A percentile compares a stretch with the other conserved stretches of the same genome.
phyloP scores from a whole-genome alignment of 1,140 invertebrate species.

The Drosophila kanapiae region DNA sequence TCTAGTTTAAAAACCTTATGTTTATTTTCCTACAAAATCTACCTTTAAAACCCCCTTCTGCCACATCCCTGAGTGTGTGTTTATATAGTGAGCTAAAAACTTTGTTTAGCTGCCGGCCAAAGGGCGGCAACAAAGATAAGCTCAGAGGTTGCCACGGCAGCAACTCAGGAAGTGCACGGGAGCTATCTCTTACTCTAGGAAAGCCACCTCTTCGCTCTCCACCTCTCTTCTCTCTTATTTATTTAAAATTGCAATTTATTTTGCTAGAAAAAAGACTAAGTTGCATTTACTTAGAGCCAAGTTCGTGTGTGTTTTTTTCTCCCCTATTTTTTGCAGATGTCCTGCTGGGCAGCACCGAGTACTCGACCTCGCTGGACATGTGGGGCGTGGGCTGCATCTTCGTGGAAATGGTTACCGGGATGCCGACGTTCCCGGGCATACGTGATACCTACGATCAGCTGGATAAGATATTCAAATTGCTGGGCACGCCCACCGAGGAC shows the following conservation, averaged over 20 bases:
- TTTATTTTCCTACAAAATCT: not conserved
- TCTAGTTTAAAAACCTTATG: not conserved
- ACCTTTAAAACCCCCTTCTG: not conserved
- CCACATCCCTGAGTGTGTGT: slow-evolving; percentile 19
- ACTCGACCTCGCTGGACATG: slow-evolving; percentile 97
- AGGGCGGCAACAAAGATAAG: slow-evolving; percentile 48
- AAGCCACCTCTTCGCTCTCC: not conserved
- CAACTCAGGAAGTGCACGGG: slow-evolving; percentile 22
- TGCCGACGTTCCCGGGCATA: slow-evolving; percentile 97
- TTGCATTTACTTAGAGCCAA: slow-evolving; percentile 76
- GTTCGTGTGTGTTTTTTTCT: slow-evolving; percentile 1
- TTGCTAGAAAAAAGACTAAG: slow-evolving; percentile 47
- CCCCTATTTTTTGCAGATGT: slow-evolving; percentile 89
- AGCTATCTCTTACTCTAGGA: slow-evolving; percentile 23
- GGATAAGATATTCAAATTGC: slow-evolving; percentile 98
- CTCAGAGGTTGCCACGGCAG: slow-evolving; percentile 37
- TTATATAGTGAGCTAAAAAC: slow-evolving; percentile 33
- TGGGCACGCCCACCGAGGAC: slow-evolving; percentile 96
- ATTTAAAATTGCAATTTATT: slow-evolving; percentile 81
- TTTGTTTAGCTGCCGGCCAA: slow-evolving; percentile 61
- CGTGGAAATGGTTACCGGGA: slow-evolving; percentile 98
- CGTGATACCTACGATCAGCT: slow-evolving; percentile 98
- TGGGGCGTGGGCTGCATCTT: slow-evolving; percentile 99
- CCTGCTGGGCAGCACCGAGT: slow-evolving; percentile 97
- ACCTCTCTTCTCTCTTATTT: slow-evolving; percentile 44